Base-by-base conservation (phyloP, 1,140 invertebrate genomes). In the Papilio polytes region DNA sequence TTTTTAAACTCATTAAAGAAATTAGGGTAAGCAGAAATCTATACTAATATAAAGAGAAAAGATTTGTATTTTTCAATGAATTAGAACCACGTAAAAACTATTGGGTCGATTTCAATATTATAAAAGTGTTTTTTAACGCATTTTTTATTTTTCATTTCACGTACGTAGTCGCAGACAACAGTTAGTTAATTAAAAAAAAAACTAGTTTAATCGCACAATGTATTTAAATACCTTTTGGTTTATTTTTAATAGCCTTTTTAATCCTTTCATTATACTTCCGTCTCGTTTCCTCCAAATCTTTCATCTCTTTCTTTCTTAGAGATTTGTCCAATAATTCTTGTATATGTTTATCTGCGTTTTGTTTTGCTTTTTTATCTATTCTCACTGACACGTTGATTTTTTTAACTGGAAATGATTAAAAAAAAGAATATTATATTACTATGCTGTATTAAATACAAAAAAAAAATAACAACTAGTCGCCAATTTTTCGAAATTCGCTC, bases 211-310 rank as follows among this genome's bases (percentile, higher is more conserved):
- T 41, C 36, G 8, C 7, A 41, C 36, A 36, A 36, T 41, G 8
- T 41, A 41, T 41, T 8, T 8, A 36, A 3, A 41, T 41, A 41
- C 78, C 80, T 66, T 79, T 80, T 15, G n/a, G 9, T 20, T 44
- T 72, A 46, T 74, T 83, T 8, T 41, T 74, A 13, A 26, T 77
- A 12, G 78, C 81, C 6, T 76, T 74, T 15, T 56, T 78, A 18
- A 89, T 87, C 15, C 86, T 82, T 59, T 85, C 73, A 26, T 89
- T 89, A 48, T 89, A 88, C 36, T 74, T 63, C 77, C 51, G 78
- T 82, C 87, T 88, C 46, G 83, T 80, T 80, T 80, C 82, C 83
- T 88, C 87, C 73, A 89, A 66, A 0, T 82, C 73, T 36, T 59
- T 59, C 9, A 79, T 78, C 56, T 82, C 80, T 36, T 56, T 84